A percentile compares a stretch with the other conserved stretches of the same genome.
Conservation (phyloP, 2,888 invertebrate species). For the Eupithecia tripunctaria region DNA sequence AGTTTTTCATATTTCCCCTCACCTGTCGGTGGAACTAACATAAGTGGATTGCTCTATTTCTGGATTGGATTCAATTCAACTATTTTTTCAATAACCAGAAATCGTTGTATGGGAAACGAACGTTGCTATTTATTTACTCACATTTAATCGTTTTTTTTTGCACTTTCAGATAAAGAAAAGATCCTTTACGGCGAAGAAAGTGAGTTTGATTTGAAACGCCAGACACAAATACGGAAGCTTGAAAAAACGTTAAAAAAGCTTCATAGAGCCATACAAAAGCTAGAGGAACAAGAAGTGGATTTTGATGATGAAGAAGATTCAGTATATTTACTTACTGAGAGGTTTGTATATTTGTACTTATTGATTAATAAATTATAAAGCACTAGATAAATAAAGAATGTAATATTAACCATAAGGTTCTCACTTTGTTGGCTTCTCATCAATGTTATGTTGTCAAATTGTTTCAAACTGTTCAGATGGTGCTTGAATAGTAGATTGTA, state of each 20-base stretch:
- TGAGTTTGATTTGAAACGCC: conserved; percentile 74
- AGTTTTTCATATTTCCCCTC: no score
- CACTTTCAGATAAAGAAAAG: conserved; percentile 52
- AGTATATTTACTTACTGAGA: conserved; percentile 88
- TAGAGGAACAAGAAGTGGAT: conserved; percentile 89
- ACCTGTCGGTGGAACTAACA: no score
- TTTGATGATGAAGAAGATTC: conserved; percentile 90
- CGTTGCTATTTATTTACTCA: no score
- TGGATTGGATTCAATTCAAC: background rate
- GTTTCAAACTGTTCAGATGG: background rate
- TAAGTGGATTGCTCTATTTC: background rate
- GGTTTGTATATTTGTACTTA: conserved; percentile 57
- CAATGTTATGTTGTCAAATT: background rate
- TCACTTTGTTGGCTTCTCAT: background rate
- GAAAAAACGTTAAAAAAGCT: conserved; percentile 86
- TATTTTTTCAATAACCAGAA: background rate
- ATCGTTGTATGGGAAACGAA: no score
- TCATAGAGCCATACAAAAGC: conserved; percentile 86
- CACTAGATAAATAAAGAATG: conserved; percentile 26
- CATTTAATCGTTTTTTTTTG: background rate
- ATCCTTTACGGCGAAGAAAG: conserved; percentile 60
- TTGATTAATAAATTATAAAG: conserved; percentile 2
- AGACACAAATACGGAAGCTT: conserved; percentile 82
- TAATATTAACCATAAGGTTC: background rate
- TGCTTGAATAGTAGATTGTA: background rate